phyloP scores from a whole-genome alignment of 2,113 vertebrate genomes.

The Carollia perspicillata region DNA sequence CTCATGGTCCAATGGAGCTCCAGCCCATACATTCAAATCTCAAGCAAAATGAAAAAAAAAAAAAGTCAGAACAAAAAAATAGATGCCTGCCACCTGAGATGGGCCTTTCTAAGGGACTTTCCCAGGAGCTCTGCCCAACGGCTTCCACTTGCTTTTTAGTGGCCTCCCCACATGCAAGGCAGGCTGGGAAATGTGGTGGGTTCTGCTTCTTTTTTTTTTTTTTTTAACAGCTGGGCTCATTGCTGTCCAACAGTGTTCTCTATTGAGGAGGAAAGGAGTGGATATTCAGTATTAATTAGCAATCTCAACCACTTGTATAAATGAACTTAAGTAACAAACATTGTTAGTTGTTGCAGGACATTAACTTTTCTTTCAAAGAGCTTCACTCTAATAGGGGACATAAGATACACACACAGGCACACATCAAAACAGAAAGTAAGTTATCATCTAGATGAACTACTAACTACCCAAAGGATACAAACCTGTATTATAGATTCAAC shows the following conservation, averaged over 20 bases:
- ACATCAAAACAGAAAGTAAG: background rate
- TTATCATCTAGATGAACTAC: background rate
- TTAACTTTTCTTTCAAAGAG: slow-evolving; percentile 23
- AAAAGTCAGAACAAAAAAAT: background rate
- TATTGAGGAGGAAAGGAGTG: background rate
- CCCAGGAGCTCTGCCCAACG: background rate
- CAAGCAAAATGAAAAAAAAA: background rate
- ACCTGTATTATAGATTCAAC: background rate
- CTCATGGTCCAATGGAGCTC: background rate
- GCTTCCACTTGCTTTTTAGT: background rate
- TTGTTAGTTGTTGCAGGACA: background rate
- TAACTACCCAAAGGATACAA: background rate
- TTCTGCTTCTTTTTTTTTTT: background rate
- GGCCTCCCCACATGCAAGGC: background rate
- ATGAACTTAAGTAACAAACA: background rate
- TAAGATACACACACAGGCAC: background rate
- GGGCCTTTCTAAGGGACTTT: background rate
- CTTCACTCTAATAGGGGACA: background rate
- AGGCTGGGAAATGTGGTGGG: background rate
- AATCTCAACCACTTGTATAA: background rate
- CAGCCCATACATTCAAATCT: background rate
- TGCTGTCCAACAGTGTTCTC: background rate
- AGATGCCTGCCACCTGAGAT: background rate
- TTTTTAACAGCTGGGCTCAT: background rate
- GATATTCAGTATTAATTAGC: background rate